These are phyloP conservation scores for Sula dactylatra DNA, from an alignment of 2,113 vertebrate genomes.

Conservation along the genomic window DNA sequence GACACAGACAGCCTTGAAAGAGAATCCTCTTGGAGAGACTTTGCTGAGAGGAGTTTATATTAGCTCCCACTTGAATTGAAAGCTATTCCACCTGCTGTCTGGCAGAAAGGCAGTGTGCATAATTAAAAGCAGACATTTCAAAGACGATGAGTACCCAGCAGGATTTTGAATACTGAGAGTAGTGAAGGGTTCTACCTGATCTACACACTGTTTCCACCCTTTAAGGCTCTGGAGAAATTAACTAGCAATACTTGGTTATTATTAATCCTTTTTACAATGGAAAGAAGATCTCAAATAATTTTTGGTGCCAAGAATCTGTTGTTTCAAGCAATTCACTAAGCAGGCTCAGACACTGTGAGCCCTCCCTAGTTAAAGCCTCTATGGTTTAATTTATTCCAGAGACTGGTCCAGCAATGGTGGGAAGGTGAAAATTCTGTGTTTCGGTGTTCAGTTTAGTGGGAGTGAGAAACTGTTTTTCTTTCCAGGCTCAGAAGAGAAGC, in stretches of 20 bases:
- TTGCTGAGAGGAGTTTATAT: slow-evolving; percentile 18
- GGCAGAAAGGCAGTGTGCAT: slow-evolving; percentile 3
- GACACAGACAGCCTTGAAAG: neutral
- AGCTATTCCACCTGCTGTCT: slow-evolving; percentile 60
- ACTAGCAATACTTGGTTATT: slow-evolving; percentile 39
- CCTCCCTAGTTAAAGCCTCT: neutral
- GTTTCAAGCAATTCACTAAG: slow-evolving; percentile 42
- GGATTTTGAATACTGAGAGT: neutral
- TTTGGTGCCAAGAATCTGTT: slow-evolving; percentile 59
- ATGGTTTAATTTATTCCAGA: slow-evolving; percentile 57
- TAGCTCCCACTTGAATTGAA: slow-evolving; percentile 30
- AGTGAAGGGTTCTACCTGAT: slow-evolving; percentile 42
- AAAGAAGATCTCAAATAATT: slow-evolving; percentile 7
- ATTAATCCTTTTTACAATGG: slow-evolving; percentile 25
- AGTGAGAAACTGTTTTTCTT: slow-evolving; percentile 16
- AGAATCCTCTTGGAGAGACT: neutral
- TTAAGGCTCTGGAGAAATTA: slow-evolving; percentile 56
- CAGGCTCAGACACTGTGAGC: neutral
- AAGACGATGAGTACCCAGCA: slow-evolving; percentile 40
- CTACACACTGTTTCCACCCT: slow-evolving; percentile 18
- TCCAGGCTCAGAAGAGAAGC: neutral
- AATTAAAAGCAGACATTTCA: slow-evolving; percentile 72
- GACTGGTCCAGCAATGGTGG: neutral
- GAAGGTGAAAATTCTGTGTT: slow-evolving; percentile 29
- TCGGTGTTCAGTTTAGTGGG: neutral